These are phyloP conservation scores for Mimas tiliae DNA, from an alignment of 2,888 invertebrate species.

Conservation along the genomic window DNA sequence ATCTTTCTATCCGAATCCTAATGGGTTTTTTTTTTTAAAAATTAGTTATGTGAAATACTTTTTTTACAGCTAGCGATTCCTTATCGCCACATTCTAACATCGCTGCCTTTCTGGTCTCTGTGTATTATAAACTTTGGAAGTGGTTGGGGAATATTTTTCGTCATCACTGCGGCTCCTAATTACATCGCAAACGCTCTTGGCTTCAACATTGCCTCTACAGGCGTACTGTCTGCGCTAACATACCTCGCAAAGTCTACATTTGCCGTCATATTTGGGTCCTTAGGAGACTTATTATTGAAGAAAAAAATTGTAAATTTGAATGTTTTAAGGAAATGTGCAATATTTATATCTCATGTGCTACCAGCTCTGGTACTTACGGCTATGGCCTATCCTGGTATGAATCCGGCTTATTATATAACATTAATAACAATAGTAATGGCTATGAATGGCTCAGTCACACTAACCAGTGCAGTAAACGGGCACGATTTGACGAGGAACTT, in stretches of 20 bases:
- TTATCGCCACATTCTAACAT: slow-evolving; percentile 76
- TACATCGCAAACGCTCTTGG: slow-evolving; percentile 86
- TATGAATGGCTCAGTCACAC: slow-evolving; percentile 76
- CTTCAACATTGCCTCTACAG: slow-evolving; percentile 67
- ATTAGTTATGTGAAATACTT: too few species aligned
- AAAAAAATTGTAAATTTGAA: slow-evolving; percentile 33
- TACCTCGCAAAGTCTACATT: slow-evolving; percentile 38
- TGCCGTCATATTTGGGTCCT: slow-evolving; percentile 36
- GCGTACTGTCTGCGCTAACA: slow-evolving; percentile 39
- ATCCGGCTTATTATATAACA: slow-evolving; percentile 72
- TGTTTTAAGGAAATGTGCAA: slow-evolving; percentile 28
- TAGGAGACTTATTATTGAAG: slow-evolving; percentile 49
- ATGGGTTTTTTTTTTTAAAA: too few species aligned
- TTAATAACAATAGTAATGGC: slow-evolving; percentile 83
- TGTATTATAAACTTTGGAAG: slow-evolving; percentile 86
- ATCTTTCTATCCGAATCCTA: too few species aligned
- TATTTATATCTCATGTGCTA: slow-evolving; percentile 66
- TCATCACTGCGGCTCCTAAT: slow-evolving; percentile 78
- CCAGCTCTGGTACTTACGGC: slow-evolving; percentile 27
- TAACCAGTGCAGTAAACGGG: slow-evolving; percentile 72
- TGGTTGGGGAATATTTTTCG: slow-evolving; percentile 87
- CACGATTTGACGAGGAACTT: slow-evolving; percentile 88
- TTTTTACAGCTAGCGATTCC: slow-evolving; percentile 72
- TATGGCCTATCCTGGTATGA: slow-evolving; percentile 72
- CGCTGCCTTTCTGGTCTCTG: slow-evolving; percentile 85